Base-by-base conservation (phyloP, 2,113 vertebrate species). In the Nerophis lumbriciformis region DNA sequence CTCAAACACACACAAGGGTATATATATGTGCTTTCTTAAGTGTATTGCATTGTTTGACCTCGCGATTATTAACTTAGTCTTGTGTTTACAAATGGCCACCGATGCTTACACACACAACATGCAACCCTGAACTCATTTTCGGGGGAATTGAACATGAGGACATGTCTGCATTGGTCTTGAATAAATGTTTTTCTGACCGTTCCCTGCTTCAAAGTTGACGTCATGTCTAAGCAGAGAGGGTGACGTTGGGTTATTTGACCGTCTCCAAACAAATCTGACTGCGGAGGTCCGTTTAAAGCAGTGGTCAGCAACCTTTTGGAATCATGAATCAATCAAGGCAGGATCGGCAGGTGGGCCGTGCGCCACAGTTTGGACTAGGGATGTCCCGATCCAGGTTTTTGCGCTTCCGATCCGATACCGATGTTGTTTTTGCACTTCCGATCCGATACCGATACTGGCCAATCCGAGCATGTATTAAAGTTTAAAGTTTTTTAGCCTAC, bases 51-150 rank as follows among this genome's bases (percentile, higher is more conserved):
- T 54, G 4, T 69, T 19, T 51, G 28, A 38, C 19, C 35, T 59
- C 36, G 15, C 36, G 59, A 16, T 52, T 2, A 63, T 67, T 57
- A 37, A 68, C 38, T 69, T 5, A 3, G 4, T 55, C 47, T 59
- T 39, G 10, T 10, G 53, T 54, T 76, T 38, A 52, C 35, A 48
- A 19, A 59, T 51, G 5, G 1, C 59, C 45, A 65, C n/a, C 16
- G 1, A 12, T 49, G 35, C 16, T 9, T 55, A 38, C 36, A 38
- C 3, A n/a, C 15, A n/a, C n/a, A 39, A 39, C 15, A 55, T n/a
- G 35, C 37, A 55, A 55, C 38, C 38, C 28, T 12, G 21, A 13
- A 1, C 11, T 6, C 21, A 6, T 53, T 53, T 53, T 51, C 16
- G 7, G 12, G 19, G 35, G 11, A 5, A n/a, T 19, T 52, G 11